Conservation (phyloP, 2,888 invertebrate species). For the Cheilosia soror region DNA sequence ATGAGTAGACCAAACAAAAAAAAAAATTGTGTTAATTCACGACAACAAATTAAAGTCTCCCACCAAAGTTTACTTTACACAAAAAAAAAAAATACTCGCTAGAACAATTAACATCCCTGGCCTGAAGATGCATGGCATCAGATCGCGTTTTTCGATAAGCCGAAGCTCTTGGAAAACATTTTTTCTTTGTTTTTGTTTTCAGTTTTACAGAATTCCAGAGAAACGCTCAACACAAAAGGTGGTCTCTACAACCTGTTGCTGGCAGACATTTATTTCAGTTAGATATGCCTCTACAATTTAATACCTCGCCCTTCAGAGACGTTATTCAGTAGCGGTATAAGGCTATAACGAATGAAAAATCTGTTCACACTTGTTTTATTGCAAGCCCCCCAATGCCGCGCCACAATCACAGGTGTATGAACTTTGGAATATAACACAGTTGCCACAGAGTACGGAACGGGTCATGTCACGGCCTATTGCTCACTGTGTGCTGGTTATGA, state of each 20-base stretch:
- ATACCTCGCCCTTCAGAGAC: constrained; percentile 25
- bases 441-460: constrained; percentile 6
- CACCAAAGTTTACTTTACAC: background rate
- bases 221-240: background rate
- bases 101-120: background rate
- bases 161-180: no score
- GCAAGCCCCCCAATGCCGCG: background rate
- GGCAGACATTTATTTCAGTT: constrained; percentile 11
- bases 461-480: constrained; percentile 36
- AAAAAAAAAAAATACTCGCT: background rate
- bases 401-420: constrained; percentile 19
- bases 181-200: no score
- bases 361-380: constrained; percentile 46
- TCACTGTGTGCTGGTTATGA: background rate
- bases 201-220: background rate
- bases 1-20: background rate
- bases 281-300: constrained; percentile 18
- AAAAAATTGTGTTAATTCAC: background rate
- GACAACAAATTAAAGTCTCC: no score
- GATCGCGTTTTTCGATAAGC: no score
- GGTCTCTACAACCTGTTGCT: constrained; percentile 20
- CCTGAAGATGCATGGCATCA: no score
- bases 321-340: constrained; percentile 40
- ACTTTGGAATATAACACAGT: constrained; percentile 1
- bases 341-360: constrained; percentile 21